Base-by-base conservation (phyloP, 1,140 invertebrate species). In the Muscidifurax raptorellus region DNA sequence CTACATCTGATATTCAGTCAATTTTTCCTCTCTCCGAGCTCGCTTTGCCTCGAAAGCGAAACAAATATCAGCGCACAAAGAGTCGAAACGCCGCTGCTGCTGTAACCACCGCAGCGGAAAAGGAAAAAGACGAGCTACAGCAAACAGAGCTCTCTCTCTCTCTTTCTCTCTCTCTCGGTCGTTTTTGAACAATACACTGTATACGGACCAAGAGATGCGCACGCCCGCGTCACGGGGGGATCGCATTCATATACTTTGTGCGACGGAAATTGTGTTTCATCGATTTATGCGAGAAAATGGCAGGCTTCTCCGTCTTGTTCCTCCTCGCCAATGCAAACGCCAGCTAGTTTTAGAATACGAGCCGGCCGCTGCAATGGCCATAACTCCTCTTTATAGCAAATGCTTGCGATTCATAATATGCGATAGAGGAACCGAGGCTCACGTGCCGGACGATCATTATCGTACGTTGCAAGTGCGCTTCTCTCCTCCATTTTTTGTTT, bases 341-440 rank as follows among this genome's bases (percentile, higher is more conserved):
- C 40, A 82, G 80, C 80, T 74, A 74, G 80, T 82, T 74, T 82
- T 5, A 69, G 80, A 72, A 82, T 82, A 82, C 69, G 69, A 52
- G 25, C 44, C 18, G 10, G 18, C 47, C 47, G 15, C 47, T 40
- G 36, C 36, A 40, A 40, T 13, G 44, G 3, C 67, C 44, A 81
- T 81, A 81, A 81, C 44, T 81, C 69, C 77, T 30, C 44, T 74
- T 74, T 78, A 71, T 47, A 22, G 79, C 27, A 72, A 69, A 69
- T 81, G n/a, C 47, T 72, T 5, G 80, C 40, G 40, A 81, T 81
- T 40, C 27, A 72, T 81, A 71, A 80, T 81, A 22, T 15, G 67
- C 66, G 27, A 44, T 27, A 52, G 74, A 30, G 40, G 18, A 9
- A 1, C 18, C 52, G 18, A 52, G 25, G 10, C 80, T 75, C 18